These are phyloP conservation scores for Acronicta aceris DNA, from an alignment of 2,888 invertebrate genomes.

Conservation along the genomic window DNA sequence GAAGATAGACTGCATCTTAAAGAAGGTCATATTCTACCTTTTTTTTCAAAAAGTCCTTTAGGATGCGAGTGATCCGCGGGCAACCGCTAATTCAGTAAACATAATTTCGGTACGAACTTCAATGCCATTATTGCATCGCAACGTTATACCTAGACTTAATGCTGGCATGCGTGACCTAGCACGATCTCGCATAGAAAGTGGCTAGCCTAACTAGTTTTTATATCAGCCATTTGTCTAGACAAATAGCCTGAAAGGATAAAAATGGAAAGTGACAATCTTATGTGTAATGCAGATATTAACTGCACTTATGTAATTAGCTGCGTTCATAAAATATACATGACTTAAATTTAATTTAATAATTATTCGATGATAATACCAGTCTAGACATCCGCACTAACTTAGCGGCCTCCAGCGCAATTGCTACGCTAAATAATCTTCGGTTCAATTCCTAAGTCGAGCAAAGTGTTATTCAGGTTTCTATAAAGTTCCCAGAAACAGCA, in stretches of 20 bases:
- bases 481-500: no score
- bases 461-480: no score
- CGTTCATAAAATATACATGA: background rate
- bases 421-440: no score
- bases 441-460: no score
- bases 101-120: background rate
- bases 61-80: no score
- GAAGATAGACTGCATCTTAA: no score
- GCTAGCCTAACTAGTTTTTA: slow-evolving; percentile 54
- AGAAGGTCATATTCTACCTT: no score
- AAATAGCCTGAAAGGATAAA: slow-evolving; percentile 26
- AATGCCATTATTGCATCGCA: background rate
- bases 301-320: background rate
- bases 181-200: slow-evolving; percentile 54
- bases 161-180: slow-evolving; percentile 43
- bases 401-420: no score
- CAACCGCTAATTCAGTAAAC: no score
- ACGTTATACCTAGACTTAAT: slow-evolving; percentile 18
- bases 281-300: background rate
- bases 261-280: slow-evolving; percentile 36
- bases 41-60: no score
- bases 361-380: no score
- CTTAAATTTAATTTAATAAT: background rate
- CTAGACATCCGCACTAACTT: no score
- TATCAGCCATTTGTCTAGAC: slow-evolving; percentile 48